A percentile compares a stretch with the other conserved stretches of the same genome.
Evolutionary conservation across 2,797 vertebrate genomes (phyloP).

Genomic region (Intellagama lesueurii): DNA sequence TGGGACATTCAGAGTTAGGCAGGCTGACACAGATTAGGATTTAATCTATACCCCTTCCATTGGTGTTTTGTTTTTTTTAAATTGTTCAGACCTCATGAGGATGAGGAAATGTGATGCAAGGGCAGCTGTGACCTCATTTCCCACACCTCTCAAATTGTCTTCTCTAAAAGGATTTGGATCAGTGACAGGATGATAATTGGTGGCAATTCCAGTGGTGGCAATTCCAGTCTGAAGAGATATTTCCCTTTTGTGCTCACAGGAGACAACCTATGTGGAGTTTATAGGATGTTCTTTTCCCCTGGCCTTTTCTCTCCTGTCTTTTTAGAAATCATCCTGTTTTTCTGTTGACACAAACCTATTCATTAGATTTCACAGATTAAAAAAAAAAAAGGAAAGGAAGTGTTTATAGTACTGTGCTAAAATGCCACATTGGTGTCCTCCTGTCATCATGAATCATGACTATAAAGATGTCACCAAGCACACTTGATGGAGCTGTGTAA

Average conservation of each 20-base stretch:
- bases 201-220: conserved; percentile 1
- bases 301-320: background rate
- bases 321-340: conserved; percentile 14
- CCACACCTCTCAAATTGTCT: conserved; percentile 5
- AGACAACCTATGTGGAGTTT: background rate
- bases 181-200: conserved; percentile 39
- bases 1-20: background rate
- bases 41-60: background rate
- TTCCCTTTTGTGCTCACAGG: conserved; percentile 12
- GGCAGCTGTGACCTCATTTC: background rate
- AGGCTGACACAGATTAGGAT: background rate
- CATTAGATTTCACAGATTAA: conserved; percentile 21
- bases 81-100: background rate
- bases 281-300: conserved; percentile 8
- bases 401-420: background rate
- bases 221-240: conserved; percentile 16
- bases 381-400: conserved; percentile 22
- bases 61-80: background rate
- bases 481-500: conserved; percentile 16
- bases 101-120: background rate
- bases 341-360: background rate
- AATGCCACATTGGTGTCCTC: conserved; percentile 1
- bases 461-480: conserved; percentile 33
- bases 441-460: background rate
- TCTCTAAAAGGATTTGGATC: conserved; percentile 2